Conservation (phyloP, 2,113 vertebrate species). For the Ciconia stormi region DNA sequence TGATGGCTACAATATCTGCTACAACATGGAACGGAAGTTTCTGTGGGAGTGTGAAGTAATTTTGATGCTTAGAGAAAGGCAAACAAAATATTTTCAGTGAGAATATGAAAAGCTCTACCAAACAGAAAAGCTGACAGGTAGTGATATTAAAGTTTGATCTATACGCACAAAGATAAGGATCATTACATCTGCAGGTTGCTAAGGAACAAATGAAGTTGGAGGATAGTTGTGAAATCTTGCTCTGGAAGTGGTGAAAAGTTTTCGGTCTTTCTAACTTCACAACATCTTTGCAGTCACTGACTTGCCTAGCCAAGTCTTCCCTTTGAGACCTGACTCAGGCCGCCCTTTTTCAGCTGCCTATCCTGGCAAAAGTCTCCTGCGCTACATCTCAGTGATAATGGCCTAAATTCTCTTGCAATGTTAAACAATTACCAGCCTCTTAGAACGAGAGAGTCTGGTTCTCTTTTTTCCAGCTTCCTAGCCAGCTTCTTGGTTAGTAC, state of each 20-base stretch:
- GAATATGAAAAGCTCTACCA: conserved; percentile 1
- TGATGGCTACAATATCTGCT: neutral
- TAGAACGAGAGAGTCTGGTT: neutral
- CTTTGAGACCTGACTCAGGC: neutral
- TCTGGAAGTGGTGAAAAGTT: neutral
- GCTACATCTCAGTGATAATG: neutral
- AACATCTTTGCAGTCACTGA: neutral
- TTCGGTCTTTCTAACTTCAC: neutral
- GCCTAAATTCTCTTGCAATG: neutral
- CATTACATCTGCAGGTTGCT: neutral
- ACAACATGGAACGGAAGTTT: neutral
- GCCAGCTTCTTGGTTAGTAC: neutral
- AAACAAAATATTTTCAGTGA: neutral
- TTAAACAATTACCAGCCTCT: neutral
- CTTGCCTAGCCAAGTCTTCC: neutral
- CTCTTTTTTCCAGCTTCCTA: neutral
- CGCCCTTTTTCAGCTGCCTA: neutral
- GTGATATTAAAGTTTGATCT: conserved; percentile 35
- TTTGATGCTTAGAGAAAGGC: neutral
- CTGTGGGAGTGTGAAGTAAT: neutral
- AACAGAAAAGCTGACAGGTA: neutral
- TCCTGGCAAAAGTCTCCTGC: neutral
- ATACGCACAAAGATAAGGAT: neutral
- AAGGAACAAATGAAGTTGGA: conserved; percentile 25
- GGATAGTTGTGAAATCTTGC: neutral